phyloP scores from a whole-genome alignment of 2,113 vertebrate genomes.

The Cyanoramphus novaezelandiae region DNA sequence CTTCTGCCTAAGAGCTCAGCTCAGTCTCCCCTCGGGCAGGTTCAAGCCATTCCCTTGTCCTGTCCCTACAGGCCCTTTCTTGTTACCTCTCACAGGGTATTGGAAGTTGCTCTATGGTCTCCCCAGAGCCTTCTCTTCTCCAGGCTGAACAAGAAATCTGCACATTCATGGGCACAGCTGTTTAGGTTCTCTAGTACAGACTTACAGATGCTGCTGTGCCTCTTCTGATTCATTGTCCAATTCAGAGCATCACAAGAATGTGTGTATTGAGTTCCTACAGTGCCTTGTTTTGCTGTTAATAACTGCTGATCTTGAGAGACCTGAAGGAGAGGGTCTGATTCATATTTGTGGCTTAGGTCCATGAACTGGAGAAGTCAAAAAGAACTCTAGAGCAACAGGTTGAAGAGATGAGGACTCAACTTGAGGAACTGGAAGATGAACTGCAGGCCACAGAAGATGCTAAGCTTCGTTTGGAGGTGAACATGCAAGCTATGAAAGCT shows the following conservation, averaged over 20 bases:
- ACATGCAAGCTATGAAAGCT: slow-evolving; percentile 99
- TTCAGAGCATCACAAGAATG: neutral
- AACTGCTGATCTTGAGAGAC: neutral
- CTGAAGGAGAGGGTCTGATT: neutral
- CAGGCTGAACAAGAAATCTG: neutral
- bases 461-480: slow-evolving; percentile 95
- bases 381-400: slow-evolving; percentile 94
- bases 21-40: neutral
- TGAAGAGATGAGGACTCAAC: slow-evolving; percentile 95
- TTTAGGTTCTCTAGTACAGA: neutral
- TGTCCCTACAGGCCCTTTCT: neutral
- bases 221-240: neutral
- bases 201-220: neutral
- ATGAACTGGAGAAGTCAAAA: slow-evolving; percentile 97
- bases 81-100: neutral
- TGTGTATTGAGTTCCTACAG: neutral
- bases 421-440: slow-evolving; percentile 96
- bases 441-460: slow-evolving; percentile 96
- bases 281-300: neutral
- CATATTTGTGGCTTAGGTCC: slow-evolving; percentile 74
- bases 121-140: neutral
- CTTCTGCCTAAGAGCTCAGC: neutral
- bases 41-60: neutral
- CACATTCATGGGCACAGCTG: neutral
- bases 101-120: neutral